Percentiles rank a stretch among this genome's conserved stretches.
Evolutionary conservation across 2,113 vertebrate species (phyloP).

Genomic region (Charadrius vociferus): DNA sequence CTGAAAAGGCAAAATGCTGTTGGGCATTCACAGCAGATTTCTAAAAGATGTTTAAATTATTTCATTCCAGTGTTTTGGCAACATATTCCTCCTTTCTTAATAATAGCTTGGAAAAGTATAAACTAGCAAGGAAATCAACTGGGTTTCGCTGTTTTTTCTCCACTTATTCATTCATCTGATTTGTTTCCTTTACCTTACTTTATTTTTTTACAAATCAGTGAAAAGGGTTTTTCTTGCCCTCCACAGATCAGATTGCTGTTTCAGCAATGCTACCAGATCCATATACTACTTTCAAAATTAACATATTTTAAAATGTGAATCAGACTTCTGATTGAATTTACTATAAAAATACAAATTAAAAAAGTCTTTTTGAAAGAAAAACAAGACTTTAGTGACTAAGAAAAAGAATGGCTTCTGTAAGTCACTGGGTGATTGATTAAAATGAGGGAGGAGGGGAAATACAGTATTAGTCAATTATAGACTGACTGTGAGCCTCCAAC

Average conservation of each 20-base stretch:
- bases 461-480: background rate
- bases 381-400: background rate
- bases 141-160: background rate
- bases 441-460: slow-evolving; percentile 3
- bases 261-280: background rate
- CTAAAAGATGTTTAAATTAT: background rate
- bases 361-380: background rate
- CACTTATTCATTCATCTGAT: background rate
- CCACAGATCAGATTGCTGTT: background rate
- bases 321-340: background rate
- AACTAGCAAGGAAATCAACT: background rate
- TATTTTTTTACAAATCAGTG: background rate
- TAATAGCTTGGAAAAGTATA: background rate
- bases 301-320: background rate
- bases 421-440: background rate
- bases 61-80: background rate
- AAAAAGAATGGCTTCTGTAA: background rate
- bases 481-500: background rate
- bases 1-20: background rate
- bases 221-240: background rate
- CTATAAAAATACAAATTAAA: background rate
- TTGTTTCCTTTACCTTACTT: rapidly evolving
- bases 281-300: background rate
- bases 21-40: background rate
- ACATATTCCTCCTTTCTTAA: background rate